Evolutionary conservation across 2,888 invertebrate genomes (phyloP), one percentile per base, ranked within the genome.

Genomic region (Aporophyla lueneburgensis): DNA sequence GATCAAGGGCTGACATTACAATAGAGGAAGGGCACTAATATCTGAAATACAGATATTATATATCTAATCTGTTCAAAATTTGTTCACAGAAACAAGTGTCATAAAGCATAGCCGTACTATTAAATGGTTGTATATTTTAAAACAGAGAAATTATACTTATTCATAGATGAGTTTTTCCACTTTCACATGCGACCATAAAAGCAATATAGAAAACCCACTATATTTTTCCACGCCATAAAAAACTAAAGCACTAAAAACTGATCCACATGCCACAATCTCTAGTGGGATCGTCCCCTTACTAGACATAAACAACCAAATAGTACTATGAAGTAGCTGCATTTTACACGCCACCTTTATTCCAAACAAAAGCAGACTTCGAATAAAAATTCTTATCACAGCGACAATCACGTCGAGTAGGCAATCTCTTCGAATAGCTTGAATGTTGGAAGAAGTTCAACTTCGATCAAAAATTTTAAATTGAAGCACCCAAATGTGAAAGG

Each of bases 371-470:
- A 88, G 76, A 85, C 83, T 85, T 86, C 75, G 86, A 88, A 92
- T 91, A 91, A 91, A 89, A 92, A 92, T 90, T 92, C 92, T 89
- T 91, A 92, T 93, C 93, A 89, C 90, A 90, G 81, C 73, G 86
- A 84, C 83, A 81, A 83, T 85, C 82, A 84, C 81, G 86, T 81
- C 73, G 85, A 87, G 74, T 74, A 78, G 80, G 79, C 86, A 86
- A 89, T 87, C 85, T 87, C 76, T 66, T 74, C 71, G 58, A 74
- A 82, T 78, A 69, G 78, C 81, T 33, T 40, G 33, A 58, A 63
- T 24, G 67, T 33, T 71, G 80, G 61, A 84, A 85, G 73, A 83
- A 80, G 77, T 83, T 74, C 82, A 63, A 74, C 46, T 81, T 67
- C 71, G 83, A 78, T 77, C 82, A 85, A 85, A 66, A 71, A 46